A percentile compares a stretch with the other conserved stretches of the same genome.
Evolutionary conservation across 37 sponge, comb jelly and placozoan genomes (phyloP).

Genomic region (Hexactinellida sp.): DNA sequence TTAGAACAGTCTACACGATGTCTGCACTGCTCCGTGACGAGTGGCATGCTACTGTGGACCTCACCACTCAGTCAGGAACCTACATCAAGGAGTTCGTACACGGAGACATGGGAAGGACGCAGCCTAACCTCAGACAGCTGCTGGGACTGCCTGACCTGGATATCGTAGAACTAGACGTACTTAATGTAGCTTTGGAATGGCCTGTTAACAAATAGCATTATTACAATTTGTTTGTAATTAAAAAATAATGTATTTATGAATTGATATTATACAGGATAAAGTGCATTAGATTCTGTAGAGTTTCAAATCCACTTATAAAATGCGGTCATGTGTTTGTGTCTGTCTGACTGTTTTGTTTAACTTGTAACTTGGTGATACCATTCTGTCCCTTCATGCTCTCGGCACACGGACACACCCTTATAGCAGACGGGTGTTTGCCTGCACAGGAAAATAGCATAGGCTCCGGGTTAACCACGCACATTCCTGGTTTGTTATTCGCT

Average conservation of each 20-base stretch:
- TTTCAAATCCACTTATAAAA: not conserved
- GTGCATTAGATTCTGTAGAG: not conserved
- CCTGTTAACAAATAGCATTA: conserved; percentile 27
- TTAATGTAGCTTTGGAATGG: conserved; percentile 57
- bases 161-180: conserved; percentile 74
- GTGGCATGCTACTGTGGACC: conserved; percentile 53
- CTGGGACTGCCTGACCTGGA: conserved; percentile 45
- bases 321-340: not conserved
- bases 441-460: conserved; percentile 49
- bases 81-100: conserved; percentile 99
- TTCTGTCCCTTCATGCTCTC: not conserved
- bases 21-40: conserved; percentile 24
- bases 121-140: conserved; percentile 58
- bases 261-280: not conserved
- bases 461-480: conserved; percentile 39
- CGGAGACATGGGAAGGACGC: conserved; percentile 87
- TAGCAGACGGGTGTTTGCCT: conserved; percentile 20
- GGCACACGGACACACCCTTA: not conserved
- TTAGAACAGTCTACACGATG: conserved; percentile 39
- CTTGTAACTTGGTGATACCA: not conserved
- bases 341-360: not conserved
- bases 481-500: conserved; percentile 2
- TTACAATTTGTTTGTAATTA: no score
- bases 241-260: no score
- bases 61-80: conserved; percentile 80